These are phyloP conservation scores for Silurus asotus DNA, from an alignment of 2,113 vertebrate species.

Conservation along the genomic window DNA sequence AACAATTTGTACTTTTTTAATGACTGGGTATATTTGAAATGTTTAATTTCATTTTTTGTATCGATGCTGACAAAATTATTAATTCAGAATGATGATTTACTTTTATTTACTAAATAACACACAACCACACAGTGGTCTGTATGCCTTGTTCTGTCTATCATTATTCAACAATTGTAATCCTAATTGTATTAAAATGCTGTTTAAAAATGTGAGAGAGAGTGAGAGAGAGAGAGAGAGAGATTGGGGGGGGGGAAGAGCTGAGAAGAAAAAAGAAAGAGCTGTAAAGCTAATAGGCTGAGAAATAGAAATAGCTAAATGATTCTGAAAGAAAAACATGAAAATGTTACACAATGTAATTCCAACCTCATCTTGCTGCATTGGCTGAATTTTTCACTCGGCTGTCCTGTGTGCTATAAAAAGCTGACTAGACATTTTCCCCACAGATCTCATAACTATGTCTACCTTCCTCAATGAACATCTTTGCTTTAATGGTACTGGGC, in stretches of 20 bases:
- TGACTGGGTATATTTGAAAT: too few species aligned
- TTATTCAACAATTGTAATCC: constrained; percentile 49
- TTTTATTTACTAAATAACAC: neutral
- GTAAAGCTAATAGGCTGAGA: neutral
- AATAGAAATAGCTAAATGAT: neutral
- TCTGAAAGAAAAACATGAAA: neutral
- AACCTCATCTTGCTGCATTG: neutral
- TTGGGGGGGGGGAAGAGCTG: neutral
- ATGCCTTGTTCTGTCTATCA: constrained; percentile 36
- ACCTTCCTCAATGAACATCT: constrained; percentile 29
- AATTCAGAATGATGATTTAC: neutral
- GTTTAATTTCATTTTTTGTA: neutral
- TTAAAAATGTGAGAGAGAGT: constrained; percentile 16
- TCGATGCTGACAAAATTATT: neutral
- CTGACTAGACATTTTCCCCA: constrained; percentile 34
- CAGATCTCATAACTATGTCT: constrained; percentile 35
- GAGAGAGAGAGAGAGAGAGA: too few species aligned
- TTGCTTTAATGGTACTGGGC: constrained; percentile 14
- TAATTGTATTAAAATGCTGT: constrained; percentile 50
- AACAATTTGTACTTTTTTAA: too few species aligned
- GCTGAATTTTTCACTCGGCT: neutral
- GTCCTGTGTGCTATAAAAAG: neutral
- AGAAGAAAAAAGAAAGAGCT: neutral
- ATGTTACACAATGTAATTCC: constrained; percentile 12
- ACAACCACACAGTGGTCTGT: constrained; percentile 11